These are phyloP conservation scores for Ptiloglossa arizonensis DNA, from an alignment of 1,140 invertebrate genomes.

Conservation along the genomic window DNA sequence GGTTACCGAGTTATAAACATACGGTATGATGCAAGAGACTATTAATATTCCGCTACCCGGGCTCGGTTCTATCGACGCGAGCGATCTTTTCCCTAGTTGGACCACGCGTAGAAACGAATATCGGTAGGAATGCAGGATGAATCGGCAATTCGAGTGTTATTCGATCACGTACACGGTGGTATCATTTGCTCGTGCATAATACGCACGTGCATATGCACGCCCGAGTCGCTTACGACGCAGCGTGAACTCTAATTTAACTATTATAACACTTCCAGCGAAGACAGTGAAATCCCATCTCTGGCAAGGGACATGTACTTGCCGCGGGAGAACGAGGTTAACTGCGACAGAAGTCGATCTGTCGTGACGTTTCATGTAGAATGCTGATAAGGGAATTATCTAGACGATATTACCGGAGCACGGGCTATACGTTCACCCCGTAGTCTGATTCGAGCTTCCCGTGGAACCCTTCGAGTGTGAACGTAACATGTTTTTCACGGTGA, in stretches of 20 bases:
- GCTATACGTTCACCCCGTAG: background rate
- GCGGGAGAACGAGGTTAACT: background rate
- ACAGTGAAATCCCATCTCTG: background rate
- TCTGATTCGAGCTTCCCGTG: background rate
- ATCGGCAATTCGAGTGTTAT: background rate
- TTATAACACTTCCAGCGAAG: conserved; percentile 2
- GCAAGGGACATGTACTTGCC: background rate
- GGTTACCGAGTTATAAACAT: background rate
- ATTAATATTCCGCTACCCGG: background rate
- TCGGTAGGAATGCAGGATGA: too few species aligned
- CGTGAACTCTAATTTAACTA: conserved; percentile 14
- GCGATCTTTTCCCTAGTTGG: too few species aligned
- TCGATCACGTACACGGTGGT: background rate
- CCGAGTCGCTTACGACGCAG: too few species aligned
- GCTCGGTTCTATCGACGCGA: background rate
- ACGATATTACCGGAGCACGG: conserved; percentile 1
- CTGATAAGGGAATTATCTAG: conserved; percentile 44
- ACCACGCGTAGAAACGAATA: background rate
- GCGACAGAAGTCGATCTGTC: conserved; percentile 27
- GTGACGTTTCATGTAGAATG: conserved; percentile 15
- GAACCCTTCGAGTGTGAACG: background rate
- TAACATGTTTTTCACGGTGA: conserved; percentile 1
- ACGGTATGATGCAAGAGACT: background rate
- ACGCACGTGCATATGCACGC: background rate
- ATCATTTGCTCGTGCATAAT: background rate